These are phyloP conservation scores for Tyria jacobaeae DNA, from an alignment of 2,888 invertebrate species.

Conservation along the genomic window DNA sequence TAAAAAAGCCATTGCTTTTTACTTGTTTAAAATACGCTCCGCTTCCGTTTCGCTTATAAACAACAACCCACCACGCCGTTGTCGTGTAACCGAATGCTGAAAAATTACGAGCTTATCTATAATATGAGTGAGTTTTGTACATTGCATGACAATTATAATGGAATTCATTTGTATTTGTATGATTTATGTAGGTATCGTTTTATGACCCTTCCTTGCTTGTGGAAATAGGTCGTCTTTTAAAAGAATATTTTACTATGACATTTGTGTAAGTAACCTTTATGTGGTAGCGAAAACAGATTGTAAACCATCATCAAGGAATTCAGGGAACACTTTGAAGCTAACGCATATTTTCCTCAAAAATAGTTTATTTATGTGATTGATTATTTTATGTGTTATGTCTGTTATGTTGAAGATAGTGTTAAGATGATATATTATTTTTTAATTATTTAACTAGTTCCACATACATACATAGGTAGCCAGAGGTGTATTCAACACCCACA, in stretches of 20 bases:
- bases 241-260: slow-evolving; percentile 23
- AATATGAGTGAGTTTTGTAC: slow-evolving; percentile 56
- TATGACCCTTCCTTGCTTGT: slow-evolving; percentile 37
- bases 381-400: neutral
- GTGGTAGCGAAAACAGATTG: neutral
- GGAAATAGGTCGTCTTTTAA: slow-evolving; percentile 47
- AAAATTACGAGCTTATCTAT: slow-evolving; percentile 60
- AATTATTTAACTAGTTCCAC: too few relatives aligned
- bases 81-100: slow-evolving; percentile 62
- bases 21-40: neutral
- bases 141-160: slow-evolving; percentile 53
- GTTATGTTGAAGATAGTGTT: too few relatives aligned
- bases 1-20: too few relatives aligned
- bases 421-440: too few relatives aligned
- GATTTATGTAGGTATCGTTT: slow-evolving; percentile 43
- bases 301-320: slow-evolving; percentile 14
- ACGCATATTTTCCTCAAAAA: neutral
- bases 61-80: neutral
- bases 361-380: neutral
- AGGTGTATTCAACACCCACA: too few relatives aligned
- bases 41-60: slow-evolving; percentile 17
- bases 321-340: neutral
- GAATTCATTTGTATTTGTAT: slow-evolving; percentile 42
- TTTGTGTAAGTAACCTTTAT: slow-evolving; percentile 16
- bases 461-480: too few relatives aligned